Base-by-base conservation (phyloP, 2,113 vertebrate genomes). In the Thamnaconus septentrionalis region DNA sequence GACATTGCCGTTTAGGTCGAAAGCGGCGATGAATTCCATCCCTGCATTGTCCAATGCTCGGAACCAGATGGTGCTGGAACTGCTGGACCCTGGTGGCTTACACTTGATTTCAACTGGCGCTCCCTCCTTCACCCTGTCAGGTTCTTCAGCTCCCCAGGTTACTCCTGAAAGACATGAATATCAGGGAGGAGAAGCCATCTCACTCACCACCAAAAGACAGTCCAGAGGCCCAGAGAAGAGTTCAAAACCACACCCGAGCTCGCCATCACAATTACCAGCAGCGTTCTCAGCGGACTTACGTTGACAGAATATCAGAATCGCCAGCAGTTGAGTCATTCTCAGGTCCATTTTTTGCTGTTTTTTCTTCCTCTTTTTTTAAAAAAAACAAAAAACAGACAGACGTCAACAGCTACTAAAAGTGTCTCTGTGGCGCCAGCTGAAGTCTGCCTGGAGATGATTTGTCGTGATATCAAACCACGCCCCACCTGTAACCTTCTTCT, bases 81-180 rank as follows among this genome's bases (percentile, higher is more conserved):
- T 6, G n/a, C 7, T 41, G 0, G 0, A 0, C 0, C 0, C 0
- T 0, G 0, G 0, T 5, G 50, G 8, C 0, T 0, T 0, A 53
- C 90, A 92, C 0, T 0, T 0, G 1, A 92, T 69, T 0, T 11
- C 0, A 6, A 60, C 4, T 0, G 0, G 0, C 0, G 0, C 0
- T 1, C 12, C 77, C 8, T 71, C 66, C 4, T 44, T 7, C 0
- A 7, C 3, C 1, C 3, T 4, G 0, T 3, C 3, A 4, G 3
- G 9, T 2, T 0, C 0, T 0, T 0, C 8, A 5, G 12, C 47
- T 7, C 43, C 82, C n/a, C 52, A 2, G 10, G 52, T 8, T 0
- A 70, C n/a, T 10, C 49, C 83, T 85, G 60, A 18, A 52, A 0
- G 4, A 11, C 40, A 53, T 5, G 7, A 18, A 41, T 43, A 11